These are phyloP conservation scores for Cylindroiulus punctatus DNA, from an alignment of 2,888 invertebrate species.

Conservation along the genomic window DNA sequence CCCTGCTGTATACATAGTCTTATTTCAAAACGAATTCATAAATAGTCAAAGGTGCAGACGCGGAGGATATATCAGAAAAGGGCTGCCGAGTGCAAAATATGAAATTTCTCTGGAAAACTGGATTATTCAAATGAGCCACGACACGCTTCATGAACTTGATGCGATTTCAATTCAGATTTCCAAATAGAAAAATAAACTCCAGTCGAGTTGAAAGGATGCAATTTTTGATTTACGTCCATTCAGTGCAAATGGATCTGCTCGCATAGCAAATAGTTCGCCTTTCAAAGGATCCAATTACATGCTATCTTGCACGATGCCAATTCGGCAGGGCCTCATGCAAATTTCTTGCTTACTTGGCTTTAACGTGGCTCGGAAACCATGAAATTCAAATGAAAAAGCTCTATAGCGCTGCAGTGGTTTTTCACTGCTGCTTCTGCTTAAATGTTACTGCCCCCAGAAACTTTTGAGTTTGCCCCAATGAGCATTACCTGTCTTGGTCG, in stretches of 20 bases:
- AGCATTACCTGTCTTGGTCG: no score
- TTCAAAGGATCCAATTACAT: slow-evolving; percentile 12
- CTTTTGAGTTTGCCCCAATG: no score
- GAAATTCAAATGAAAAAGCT: slow-evolving; percentile 10
- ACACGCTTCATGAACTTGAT: slow-evolving; percentile 20
- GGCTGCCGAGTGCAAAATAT: neutral
- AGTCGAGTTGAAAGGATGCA: slow-evolving; percentile 17
- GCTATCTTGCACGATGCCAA: slow-evolving; percentile 7
- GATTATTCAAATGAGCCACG: slow-evolving; percentile 29
- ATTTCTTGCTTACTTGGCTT: slow-evolving; percentile 38
- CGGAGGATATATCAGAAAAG: neutral
- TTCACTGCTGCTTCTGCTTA: neutral
- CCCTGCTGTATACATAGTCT: neutral
- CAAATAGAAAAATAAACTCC: slow-evolving; percentile 34
- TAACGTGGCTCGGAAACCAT: neutral
- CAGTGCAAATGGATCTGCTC: slow-evolving; percentile 29
- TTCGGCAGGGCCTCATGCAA: slow-evolving; percentile 4
- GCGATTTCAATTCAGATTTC: slow-evolving; percentile 34
- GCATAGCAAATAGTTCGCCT: neutral
- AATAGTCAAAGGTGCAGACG: slow-evolving; percentile 5
- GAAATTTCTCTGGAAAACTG: slow-evolving; percentile 26
- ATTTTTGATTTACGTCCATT: slow-evolving; percentile 38
- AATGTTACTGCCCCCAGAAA: no score
- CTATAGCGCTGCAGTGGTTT: neutral
- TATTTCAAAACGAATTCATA: slow-evolving; percentile 33